Evolutionary conservation across 2,888 invertebrate genomes (phyloP).

Genomic region (Dryomyza anilis): DNA sequence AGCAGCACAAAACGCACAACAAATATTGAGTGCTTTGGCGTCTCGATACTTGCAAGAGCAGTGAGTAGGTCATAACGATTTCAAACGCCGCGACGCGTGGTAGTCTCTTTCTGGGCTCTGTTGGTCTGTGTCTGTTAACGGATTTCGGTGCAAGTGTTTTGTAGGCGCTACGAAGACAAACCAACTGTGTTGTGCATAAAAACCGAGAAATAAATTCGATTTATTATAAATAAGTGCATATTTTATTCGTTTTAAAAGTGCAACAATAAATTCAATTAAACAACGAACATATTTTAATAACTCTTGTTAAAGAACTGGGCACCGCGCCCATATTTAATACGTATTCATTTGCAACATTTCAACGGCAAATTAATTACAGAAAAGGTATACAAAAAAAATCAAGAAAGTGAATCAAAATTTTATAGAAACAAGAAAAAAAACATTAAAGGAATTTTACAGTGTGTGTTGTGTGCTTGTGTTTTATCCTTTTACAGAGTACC

Average conservation of each 20-base stretch:
- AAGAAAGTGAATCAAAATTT: too few relatives aligned
- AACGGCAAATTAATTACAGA: neutral
- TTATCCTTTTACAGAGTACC: too few relatives aligned
- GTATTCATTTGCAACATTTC: neutral
- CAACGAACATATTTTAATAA: too few relatives aligned
- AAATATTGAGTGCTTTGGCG: neutral
- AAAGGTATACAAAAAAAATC: neutral
- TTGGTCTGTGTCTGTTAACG: neutral
- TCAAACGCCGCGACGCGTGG: neutral
- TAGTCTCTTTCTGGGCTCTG: neutral
- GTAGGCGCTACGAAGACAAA: too few relatives aligned
- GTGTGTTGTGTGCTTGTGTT: too few relatives aligned
- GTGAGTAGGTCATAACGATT: neutral
- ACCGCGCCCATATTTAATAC: conserved; percentile 9
- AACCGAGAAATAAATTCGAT: neutral
- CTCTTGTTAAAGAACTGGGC: neutral
- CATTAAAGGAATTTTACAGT: neutral
- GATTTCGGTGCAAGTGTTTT: neutral
- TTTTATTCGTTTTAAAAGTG: neutral
- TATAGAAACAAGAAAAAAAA: too few relatives aligned
- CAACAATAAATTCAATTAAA: neutral
- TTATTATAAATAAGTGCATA: neutral
- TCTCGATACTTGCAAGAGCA: too few relatives aligned
- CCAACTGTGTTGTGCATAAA: neutral
- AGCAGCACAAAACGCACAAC: neutral